Evolutionary conservation across 1,140 invertebrate genomes (phyloP), one percentile per base, ranked within the genome.

Genomic region (Drosophila arawakana): DNA sequence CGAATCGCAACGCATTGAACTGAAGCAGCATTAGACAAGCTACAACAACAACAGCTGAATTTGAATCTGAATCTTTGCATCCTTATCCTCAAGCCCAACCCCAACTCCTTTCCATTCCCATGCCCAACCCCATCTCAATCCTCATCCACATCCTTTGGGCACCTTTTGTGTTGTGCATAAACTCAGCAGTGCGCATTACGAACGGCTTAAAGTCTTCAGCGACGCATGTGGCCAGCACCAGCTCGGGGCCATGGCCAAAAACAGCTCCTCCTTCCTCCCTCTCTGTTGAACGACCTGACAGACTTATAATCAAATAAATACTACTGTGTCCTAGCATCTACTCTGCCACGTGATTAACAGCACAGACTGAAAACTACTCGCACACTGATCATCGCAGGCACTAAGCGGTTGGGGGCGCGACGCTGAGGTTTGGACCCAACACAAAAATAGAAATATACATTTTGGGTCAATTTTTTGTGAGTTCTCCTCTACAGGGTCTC

Each of bases 131-230:
- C 47, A 50, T 3, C 59, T 41, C 25, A 41, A 65, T 49, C 44
- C 49, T 21, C 50, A 54, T 35, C n/a, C 8, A 9, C 63, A 60
- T 52, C 39, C 76, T 80, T 69, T 78, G 63, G 76, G 68, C 84
- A 89, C 83, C 79, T 71, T 90, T 78, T 77, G 66, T 78, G 75
- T 73, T 86, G 77, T 85, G 73, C 74, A 80, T 76, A 76, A 75
- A 80, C 76, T 81, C 63, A 73, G 67, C 76, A 60, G 75, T 75
- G 88, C 71, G 79, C 67, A 90, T 78, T 86, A 81, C 73, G 81
- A 85, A 78, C 83, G 78, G 86, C 90, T 91, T 91, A 91, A 80
- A 84, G 76, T 88, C 80, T 76, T 72, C 83, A 74, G 71, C 73
- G 63, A 76, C 73, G 76, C 76, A 79, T 79, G 47, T 73, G 76